Conservation (phyloP, 2,113 vertebrate genomes). For the Tor tambroides region DNA sequence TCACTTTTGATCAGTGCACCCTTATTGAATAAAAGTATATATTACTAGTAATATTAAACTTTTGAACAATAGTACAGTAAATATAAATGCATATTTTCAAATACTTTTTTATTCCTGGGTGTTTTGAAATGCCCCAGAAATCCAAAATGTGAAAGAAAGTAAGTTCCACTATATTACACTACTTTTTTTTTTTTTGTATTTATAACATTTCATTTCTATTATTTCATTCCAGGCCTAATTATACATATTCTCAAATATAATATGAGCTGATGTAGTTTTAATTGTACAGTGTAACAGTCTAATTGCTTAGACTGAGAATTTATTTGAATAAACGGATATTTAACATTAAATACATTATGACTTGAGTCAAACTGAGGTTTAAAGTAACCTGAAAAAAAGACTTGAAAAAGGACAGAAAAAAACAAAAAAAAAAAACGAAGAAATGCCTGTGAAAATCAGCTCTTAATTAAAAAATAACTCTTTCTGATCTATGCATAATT, state of each 20-base stretch:
- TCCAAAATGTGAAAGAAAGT: no score
- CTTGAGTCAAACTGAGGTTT: background rate
- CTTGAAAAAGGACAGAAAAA: background rate
- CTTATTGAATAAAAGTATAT: background rate
- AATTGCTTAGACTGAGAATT: background rate
- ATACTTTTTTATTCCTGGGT: background rate
- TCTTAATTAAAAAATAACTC: no score
- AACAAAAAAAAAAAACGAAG: background rate
- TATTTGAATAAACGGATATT: background rate
- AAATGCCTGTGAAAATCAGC: background rate
- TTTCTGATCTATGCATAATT: background rate
- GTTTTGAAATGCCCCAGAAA: background rate
- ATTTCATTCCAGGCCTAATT: background rate
- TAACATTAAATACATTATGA: background rate
- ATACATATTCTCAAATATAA: background rate
- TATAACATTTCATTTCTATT: background rate
- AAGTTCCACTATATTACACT: background rate
- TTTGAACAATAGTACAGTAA: background rate
- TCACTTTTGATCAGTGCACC: background rate
- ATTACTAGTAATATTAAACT: background rate
- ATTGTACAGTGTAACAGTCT: background rate
- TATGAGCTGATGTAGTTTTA: background rate
- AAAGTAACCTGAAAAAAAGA: background rate
- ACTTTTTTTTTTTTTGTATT: background rate
- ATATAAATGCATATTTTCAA: background rate